phyloP scores from a whole-genome alignment of 2,797 vertebrate genomes.

The Myripristis murdjan region DNA sequence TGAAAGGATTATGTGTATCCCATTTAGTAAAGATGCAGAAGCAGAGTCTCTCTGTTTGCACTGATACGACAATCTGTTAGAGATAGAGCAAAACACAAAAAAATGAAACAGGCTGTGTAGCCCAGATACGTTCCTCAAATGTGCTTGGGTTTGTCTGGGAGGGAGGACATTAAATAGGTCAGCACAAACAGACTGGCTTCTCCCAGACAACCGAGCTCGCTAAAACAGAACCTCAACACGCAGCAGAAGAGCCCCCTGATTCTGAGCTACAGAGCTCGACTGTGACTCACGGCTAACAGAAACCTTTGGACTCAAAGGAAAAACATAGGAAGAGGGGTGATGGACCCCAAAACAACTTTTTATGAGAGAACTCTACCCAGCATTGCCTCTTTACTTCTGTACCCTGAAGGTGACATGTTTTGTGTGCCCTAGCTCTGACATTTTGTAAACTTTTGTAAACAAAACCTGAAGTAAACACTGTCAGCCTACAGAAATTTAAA shows the following conservation, averaged over 20 bases:
- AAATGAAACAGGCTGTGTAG: conserved; percentile 55
- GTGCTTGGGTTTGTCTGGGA: conserved; percentile 42
- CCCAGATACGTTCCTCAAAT: conserved; percentile 38
- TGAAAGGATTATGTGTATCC: conserved; percentile 4
- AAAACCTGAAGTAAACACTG: conserved; percentile 43
- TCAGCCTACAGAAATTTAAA: conserved; percentile 23
- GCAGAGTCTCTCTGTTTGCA: conserved; percentile 33
- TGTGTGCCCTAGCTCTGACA: too few relatives aligned
- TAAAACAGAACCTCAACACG: conserved; percentile 50
- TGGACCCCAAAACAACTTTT: conserved; percentile 14
- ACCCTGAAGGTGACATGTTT: too few relatives aligned
- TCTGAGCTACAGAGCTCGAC: conserved; percentile 24
- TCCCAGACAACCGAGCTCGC: conserved; percentile 71
- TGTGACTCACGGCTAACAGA: conserved; percentile 20
- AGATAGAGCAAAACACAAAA: conserved; percentile 49
- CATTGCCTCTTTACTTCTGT: conserved; percentile 2
- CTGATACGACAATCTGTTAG: conserved; percentile 25
- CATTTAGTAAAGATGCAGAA: conserved; percentile 11
- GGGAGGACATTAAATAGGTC: conserved; percentile 84
- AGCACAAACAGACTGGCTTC: conserved; percentile 76
- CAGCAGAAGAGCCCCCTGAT: conserved; percentile 45
- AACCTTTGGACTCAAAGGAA: conserved; percentile 11
- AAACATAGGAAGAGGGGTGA: conserved; percentile 1
- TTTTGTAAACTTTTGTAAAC: too few relatives aligned
- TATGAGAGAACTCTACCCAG: neutral